Percentiles rank a stretch among this genome's conserved stretches.
These are phyloP conservation scores for Axea sp. DNA, from an alignment of 2,888 invertebrate species.

Conservation along the genomic window DNA sequence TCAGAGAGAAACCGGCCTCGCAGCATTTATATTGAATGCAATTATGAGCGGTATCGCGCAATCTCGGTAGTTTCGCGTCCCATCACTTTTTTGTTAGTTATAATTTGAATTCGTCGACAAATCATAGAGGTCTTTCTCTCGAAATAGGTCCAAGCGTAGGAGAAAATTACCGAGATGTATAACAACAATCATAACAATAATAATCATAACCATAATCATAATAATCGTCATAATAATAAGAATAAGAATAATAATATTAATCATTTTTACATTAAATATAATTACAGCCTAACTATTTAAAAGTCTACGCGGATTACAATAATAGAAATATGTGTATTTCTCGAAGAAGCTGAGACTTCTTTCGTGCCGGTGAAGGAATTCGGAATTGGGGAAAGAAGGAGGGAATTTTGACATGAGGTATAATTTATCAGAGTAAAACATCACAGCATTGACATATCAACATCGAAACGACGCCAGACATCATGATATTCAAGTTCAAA, in stretches of 20 bases:
- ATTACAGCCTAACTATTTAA: constrained; percentile 71
- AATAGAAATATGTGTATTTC: constrained; percentile 73
- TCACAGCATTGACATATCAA: constrained; percentile 78
- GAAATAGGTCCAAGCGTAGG: constrained; percentile 72
- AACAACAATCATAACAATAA: constrained; percentile 72
- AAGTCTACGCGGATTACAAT: constrained; percentile 74
- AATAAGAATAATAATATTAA: constrained; percentile 72
- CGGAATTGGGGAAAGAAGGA: constrained; percentile 12
- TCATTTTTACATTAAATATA: constrained; percentile 75
- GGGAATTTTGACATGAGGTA: constrained; percentile 63
- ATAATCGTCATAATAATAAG: constrained; percentile 72
- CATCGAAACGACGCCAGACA: constrained; percentile 73
- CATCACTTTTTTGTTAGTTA: constrained; percentile 2
- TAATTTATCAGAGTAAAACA: constrained; percentile 75
- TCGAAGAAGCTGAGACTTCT: constrained; percentile 54
- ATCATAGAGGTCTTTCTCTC: constrained; percentile 66
- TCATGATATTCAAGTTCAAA: constrained; percentile 48
- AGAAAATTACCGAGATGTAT: constrained; percentile 73
- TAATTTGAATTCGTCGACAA: constrained; percentile 28
- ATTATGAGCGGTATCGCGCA: constrained; percentile 22
- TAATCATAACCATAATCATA: constrained; percentile 72
- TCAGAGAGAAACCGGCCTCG: constrained; percentile 72
- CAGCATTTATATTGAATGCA: constrained; percentile 38
- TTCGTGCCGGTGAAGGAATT: constrained; percentile 51
- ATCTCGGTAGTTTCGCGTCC: constrained; percentile 10